Evolutionary conservation across 2,888 invertebrate species (phyloP), one percentile per base, ranked within the genome.

Genomic region (Eupithecia exiguata): DNA sequence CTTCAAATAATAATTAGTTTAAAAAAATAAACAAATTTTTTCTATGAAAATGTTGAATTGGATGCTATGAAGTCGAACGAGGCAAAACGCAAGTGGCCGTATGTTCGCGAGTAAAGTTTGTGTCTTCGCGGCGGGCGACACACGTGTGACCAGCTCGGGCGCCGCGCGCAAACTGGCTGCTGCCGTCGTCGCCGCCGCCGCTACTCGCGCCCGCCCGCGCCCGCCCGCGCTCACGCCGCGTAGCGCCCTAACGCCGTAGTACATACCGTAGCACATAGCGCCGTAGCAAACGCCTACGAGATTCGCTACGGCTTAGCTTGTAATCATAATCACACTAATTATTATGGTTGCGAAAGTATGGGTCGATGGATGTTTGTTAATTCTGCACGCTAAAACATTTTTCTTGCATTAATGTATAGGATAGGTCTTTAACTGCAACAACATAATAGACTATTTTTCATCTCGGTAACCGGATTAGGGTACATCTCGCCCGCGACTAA

Each of bases 21-120:
- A 14, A 68, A 67, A n/a, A 74, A 58, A 46, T 68, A n/a, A 69
- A 65, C 36, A 61, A 61, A 46, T 16, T 6, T 36, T 21, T 10
- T 63, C 36, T 5, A 16, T 36, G 63, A 10, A 63, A n/a, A 18
- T n/a, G 30, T n/a, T 4, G 21, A 65, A 21, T 25, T 21, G 10
- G 4, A 53, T 5, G 10, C n/a, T 49, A 10, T 10, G 9, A 21
- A 10, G 53, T 53, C n/a, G 9, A 49, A n/a, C n/a, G n/a, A 49
- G n/a, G 12, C 53, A 4, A 10, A 53, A 21, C 21, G 21, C 53
- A 21, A 1, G 53, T 21, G 49, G 0, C 3, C n/a, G 53, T 21
- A 10, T n/a, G 21, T 21, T 38, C 38, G 65, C 76, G 76, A 69
- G 71, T 71, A 71, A 76, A 76, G 76, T 76, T 76, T 73, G 5